Base-by-base conservation (phyloP, 2,888 invertebrate genomes). In the Cheiracanthium punctorium region DNA sequence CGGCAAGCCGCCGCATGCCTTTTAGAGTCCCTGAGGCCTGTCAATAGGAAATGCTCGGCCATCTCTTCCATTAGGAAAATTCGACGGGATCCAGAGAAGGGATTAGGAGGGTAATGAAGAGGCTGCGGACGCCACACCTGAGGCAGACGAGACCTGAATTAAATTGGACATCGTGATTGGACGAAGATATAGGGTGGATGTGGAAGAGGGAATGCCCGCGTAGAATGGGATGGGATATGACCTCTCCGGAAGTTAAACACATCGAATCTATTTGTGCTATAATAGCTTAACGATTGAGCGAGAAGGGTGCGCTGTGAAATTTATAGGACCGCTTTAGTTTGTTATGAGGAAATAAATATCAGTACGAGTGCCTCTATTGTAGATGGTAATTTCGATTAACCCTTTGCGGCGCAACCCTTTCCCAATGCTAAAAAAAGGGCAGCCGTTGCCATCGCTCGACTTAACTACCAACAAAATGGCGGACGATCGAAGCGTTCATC, bases 81-180 rank as follows among this genome's bases (percentile, higher is more conserved):
- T 17, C 24, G 58, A n/a, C 14, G 12, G 58, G 17, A 17, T 17
- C 24, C 4, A 17, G 17, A 17, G 24, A n/a, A 17, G 58, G 58
- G 58, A 58, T 58, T 58, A 58, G 58, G 58, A n/a, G 58, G 12
- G 58, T 58, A 58, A 58, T 58, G 58, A 58, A 58, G 58, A 58
- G 58, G 58, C 20, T 58, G 58, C 24, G 58, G 58, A 58, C 58
- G 58, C 58, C 58, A 24, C 58, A 58, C 58, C 58, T 58, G 58
- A 58, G 58, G 58, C 58, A 58, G 24, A 5, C 58, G 20, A 58
- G 2, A 4, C 58, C 12, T 58, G 58, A 58, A 58, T 58, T 58
- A 58, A 58, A 58, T 58, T 58, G 58, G 58, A 58, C 58, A 58
- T 2, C 58, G 58, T 58, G 58, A 58, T 58, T 58, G 58, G 58